phyloP scores from a whole-genome alignment of 2,888 invertebrate species.

The Melanophora roralis region DNA sequence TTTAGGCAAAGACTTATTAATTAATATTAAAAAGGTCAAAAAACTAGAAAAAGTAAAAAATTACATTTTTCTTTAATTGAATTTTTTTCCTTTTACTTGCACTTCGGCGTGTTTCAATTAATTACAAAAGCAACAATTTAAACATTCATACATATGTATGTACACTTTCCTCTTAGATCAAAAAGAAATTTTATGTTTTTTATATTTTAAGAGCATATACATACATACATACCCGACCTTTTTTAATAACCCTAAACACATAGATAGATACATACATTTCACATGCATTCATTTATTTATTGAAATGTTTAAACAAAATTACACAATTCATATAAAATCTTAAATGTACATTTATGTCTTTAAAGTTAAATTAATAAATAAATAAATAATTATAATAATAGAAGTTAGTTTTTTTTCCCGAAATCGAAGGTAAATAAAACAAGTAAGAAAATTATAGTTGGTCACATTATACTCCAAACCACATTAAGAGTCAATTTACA shows the following conservation, averaged over 20 bases:
- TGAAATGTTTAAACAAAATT: slow-evolving; percentile 41
- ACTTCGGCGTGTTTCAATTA: slow-evolving; percentile 36
- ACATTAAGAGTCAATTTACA: too few relatives aligned
- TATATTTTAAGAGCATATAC: slow-evolving; percentile 10
- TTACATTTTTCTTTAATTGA: background rate
- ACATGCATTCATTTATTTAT: slow-evolving; percentile 47
- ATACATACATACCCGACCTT: background rate
- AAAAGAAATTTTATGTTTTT: too few relatives aligned
- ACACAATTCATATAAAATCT: slow-evolving; percentile 35
- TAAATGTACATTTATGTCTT: slow-evolving; percentile 54
- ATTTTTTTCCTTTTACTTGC: slow-evolving; percentile 6
- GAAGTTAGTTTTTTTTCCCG: too few relatives aligned
- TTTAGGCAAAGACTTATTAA: too few relatives aligned
- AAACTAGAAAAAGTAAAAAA: too few relatives aligned
- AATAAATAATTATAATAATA: slow-evolving; percentile 6
- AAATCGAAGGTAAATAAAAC: too few relatives aligned
- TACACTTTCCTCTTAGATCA: too few relatives aligned
- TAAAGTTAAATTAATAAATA: slow-evolving; percentile 49
- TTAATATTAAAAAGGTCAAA: too few relatives aligned
- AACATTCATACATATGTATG: background rate
- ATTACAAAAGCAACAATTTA: background rate
- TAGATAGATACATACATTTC: background rate
- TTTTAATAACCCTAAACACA: too few relatives aligned
- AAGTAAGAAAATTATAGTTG: too few relatives aligned
- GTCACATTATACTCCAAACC: too few relatives aligned